Evolutionary conservation across 37 sponge, comb jelly and placozoan genomes (phyloP).

Genomic region (Halichondria panicea): DNA sequence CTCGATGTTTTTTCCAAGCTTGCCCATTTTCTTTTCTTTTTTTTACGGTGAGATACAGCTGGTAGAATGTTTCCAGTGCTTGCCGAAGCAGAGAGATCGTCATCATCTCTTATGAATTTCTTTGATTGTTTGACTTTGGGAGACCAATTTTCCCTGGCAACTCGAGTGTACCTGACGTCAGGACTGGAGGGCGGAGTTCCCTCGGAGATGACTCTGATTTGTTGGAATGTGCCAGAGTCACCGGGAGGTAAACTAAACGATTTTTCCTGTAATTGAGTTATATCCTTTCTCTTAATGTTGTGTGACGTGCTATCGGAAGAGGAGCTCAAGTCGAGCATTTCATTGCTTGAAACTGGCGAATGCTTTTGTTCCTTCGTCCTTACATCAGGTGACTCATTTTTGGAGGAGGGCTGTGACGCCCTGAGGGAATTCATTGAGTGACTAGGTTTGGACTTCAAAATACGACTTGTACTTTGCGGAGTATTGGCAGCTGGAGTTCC

Average conservation of each 20-base stretch:
- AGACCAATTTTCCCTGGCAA: conserved; percentile 12
- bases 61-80: conserved; percentile 1
- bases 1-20: neutral
- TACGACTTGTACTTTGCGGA: no score
- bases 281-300: neutral
- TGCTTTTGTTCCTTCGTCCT: no score
- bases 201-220: conserved; percentile 21
- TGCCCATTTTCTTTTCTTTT: no score
- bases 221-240: neutral
- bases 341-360: neutral
- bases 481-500: no score
- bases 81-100: conserved; percentile 3
- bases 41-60: no score
- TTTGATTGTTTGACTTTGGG: neutral
- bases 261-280: neutral
- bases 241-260: neutral
- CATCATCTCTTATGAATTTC: neutral
- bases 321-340: neutral
- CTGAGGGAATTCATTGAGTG: no score
- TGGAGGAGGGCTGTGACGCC: no score
- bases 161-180: conserved; percentile 26
- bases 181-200: conserved; percentile 10
- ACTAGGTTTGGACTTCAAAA: no score
- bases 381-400: no score
- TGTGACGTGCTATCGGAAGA: neutral